Base-by-base conservation (phyloP, 2,113 vertebrate genomes). In the Trematomus loennbergii region DNA sequence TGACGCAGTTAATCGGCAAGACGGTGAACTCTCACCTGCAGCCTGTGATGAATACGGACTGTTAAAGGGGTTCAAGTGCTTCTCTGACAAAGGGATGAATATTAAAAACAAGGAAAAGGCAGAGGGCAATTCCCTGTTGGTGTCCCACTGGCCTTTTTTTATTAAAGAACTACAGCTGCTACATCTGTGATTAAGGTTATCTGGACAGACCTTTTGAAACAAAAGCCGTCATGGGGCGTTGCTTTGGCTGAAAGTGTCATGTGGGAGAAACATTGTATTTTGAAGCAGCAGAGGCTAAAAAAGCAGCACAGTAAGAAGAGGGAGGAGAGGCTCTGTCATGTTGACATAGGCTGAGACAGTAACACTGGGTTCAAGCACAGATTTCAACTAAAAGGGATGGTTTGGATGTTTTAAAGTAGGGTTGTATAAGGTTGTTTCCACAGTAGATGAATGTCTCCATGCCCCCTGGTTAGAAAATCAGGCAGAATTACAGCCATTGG, bases 161-260 rank as follows among this genome's bases (percentile, higher is more conserved):
- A 65, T 45, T 49, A 49, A 69, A n/a, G 3, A 64, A 15, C 3
- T 17, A 1, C 20, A 22, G 66, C 73, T 75, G 58, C 46, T 62
- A 0, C 4, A 63, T 68, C 22, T 74, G 65, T 63, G 61, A 75
- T 57, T 57, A 48, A 82, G 73, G 67, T 67, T 76, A 84, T 83
- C 40, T 9, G 72, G 80, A 8, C 86, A 62, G 83, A 82, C 80
- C 76, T 65, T 40, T 80, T 43, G 63, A 78, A 81, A 87, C 79
- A 77, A 82, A 77, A 1, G 49, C 55, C 5, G 57, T 79, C 53
- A 7, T 50, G 64, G 43, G 15, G 73, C 72, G 77, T 43, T 12
- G 57, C 57, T 66, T 49, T 48, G 48, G 64, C 59, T 40, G 9
- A 36, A 45, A 60, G 52, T 45, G 52, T 54, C 69, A 55, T 25